phyloP scores from a whole-genome alignment of 2,113 vertebrate species.

The Clupea harengus region DNA sequence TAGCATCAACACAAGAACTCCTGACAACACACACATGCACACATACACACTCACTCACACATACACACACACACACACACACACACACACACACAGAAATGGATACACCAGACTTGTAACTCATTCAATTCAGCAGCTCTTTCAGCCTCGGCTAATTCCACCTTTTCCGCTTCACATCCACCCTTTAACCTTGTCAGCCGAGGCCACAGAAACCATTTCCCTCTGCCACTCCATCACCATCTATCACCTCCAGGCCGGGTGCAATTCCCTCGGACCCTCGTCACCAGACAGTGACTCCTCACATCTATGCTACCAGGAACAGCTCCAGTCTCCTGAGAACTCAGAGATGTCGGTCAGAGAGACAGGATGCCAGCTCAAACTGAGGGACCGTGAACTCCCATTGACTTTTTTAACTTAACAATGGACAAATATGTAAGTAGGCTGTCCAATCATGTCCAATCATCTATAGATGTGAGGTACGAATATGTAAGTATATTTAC shows the following conservation, averaged over 20 bases:
- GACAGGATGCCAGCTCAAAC: neutral
- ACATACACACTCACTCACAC: neutral
- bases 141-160: slow-evolving; percentile 37
- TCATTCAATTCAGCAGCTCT: slow-evolving; percentile 51
- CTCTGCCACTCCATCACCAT: slow-evolving; percentile 29
- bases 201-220: slow-evolving; percentile 22
- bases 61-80: neutral
- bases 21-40: slow-evolving; percentile 13
- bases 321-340: neutral
- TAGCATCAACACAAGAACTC: slow-evolving; percentile 23
- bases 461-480: too few relatives aligned
- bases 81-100: slow-evolving; percentile 11
- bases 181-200: slow-evolving; percentile 44
- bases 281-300: neutral
- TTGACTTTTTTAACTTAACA: neutral
- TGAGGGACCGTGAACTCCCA: neutral
- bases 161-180: slow-evolving; percentile 39
- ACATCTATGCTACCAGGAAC: slow-evolving; percentile 4
- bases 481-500: too few relatives aligned
- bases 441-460: too few relatives aligned
- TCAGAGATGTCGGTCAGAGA: neutral
- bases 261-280: slow-evolving; percentile 15
- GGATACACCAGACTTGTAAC: slow-evolving; percentile 18
- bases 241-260: slow-evolving; percentile 20
- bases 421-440: neutral